Evolutionary conservation across 2,888 invertebrate species (phyloP), one percentile per base, ranked within the genome.

Genomic region (Pantelozetes paolii): DNA sequence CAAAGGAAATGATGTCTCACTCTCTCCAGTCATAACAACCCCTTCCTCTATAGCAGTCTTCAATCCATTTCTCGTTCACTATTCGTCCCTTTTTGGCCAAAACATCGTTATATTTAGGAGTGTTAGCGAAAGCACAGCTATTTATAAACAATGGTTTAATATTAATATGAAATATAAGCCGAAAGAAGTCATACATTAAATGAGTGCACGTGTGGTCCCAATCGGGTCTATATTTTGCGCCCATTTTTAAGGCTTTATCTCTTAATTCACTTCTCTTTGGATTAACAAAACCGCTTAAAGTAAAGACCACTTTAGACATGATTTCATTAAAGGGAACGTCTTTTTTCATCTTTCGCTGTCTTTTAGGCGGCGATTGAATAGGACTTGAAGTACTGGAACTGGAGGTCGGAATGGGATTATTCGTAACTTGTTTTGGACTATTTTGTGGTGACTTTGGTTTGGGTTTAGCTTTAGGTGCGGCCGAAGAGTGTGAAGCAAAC

Each of bases 51-150:
- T 86, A 83, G 79, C 89, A 89, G 75, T 87, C 87, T 76, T 85
- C 85, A 75, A 94, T 84, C 94, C 94, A 94, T n/a, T 86, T 86
- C 77, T 86, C 88, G 28, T 82, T 86, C 2, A 89, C 89, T 74
- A 89, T 90, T 75, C 87, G 87, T 1, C 86, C 85, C 40, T 77
- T 82, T 75, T 85, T 85, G 1, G 87, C 86, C 78, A 85, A 85
- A 1, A 90, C 89, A 82, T 89, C 87, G 71, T 87, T 86, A 81
- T 90, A 90, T 82, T 94, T 94, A 5, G 94, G 95, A 6, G 94
- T 94, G 82, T 91, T 91, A 6, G 87, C 84, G 83, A 93, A 94
- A 15, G 94, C 94, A 84, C 94, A 94, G 62, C 94, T 93, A 76
- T 74, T 75, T 76, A 67, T 40, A 42, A 28, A 73, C 36, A 59